Conservation (phyloP, 2,113 vertebrate species). For the Leptobrachium leishanense region DNA sequence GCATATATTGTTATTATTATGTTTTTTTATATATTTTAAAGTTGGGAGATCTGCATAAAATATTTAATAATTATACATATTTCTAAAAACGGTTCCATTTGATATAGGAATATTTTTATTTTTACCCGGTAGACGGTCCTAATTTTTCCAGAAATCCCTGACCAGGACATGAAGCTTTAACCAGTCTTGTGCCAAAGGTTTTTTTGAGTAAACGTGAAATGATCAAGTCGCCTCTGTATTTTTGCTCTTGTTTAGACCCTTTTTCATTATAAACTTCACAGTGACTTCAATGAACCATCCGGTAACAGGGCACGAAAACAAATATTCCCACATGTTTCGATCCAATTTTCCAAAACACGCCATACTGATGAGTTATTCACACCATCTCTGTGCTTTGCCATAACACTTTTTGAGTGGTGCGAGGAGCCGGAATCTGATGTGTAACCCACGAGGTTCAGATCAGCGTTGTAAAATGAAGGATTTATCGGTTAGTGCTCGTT, state of each 20-base stretch:
- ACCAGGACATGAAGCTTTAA: too few species aligned
- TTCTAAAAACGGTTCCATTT: too few species aligned
- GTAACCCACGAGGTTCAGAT: background rate
- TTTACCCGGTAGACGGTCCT: too few species aligned
- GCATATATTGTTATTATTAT: too few species aligned
- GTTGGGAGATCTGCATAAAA: too few species aligned
- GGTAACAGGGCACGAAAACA: slow-evolving; percentile 27
- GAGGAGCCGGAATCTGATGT: slow-evolving; percentile 12
- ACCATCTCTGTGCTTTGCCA: slow-evolving; percentile 30
- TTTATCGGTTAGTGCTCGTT: slow-evolving; percentile 12
- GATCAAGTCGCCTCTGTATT: background rate
- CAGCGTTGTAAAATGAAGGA: background rate
- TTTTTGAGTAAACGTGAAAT: background rate
- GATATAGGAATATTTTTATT: too few species aligned
- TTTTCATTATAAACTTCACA: background rate
- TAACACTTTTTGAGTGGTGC: slow-evolving; percentile 44
- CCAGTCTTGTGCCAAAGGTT: too few species aligned
- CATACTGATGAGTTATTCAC: slow-evolving; percentile 49
- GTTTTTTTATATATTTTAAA: too few species aligned
- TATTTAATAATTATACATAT: too few species aligned
- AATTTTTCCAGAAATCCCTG: too few species aligned
- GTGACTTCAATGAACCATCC: slow-evolving; percentile 35
- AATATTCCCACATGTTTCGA: slow-evolving; percentile 26
- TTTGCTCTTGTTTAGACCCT: slow-evolving; percentile 6
- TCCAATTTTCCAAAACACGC: slow-evolving; percentile 29